phyloP scores from a whole-genome alignment of 2,797 vertebrate species.

The Hybognathus amarus region DNA sequence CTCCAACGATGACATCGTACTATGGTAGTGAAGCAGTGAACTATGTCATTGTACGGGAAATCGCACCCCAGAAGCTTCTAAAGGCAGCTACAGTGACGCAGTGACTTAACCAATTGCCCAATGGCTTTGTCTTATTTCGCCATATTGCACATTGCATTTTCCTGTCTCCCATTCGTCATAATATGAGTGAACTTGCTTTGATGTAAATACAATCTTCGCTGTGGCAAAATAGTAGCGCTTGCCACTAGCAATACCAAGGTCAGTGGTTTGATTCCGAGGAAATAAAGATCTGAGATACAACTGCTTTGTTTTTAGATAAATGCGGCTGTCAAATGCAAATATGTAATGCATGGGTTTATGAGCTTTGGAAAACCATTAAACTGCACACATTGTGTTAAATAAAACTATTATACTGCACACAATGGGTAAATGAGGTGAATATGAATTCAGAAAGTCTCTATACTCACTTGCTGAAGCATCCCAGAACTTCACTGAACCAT shows the following conservation, averaged over 20 bases:
- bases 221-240: background rate
- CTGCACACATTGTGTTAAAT: background rate
- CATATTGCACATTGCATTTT: background rate
- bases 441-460: background rate
- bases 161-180: background rate
- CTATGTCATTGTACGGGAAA: too few species aligned
- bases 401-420: background rate
- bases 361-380: background rate
- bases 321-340: background rate
- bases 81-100: background rate
- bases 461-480: slow-evolving; percentile 98
- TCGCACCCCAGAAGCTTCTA: background rate
- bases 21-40: too few species aligned
- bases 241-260: background rate
- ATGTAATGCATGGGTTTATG: too few species aligned
- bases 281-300: background rate
- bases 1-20: too few species aligned
- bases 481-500: slow-evolving; percentile 99
- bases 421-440: background rate
- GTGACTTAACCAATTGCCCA: background rate
- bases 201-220: background rate
- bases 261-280: background rate
- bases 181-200: background rate
- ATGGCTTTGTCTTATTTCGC: background rate
- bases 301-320: background rate